A percentile compares a stretch with the other conserved stretches of the same genome.
phyloP scores from a whole-genome alignment of 64 coral and sea anemone species.

The Actinia equina region DNA sequence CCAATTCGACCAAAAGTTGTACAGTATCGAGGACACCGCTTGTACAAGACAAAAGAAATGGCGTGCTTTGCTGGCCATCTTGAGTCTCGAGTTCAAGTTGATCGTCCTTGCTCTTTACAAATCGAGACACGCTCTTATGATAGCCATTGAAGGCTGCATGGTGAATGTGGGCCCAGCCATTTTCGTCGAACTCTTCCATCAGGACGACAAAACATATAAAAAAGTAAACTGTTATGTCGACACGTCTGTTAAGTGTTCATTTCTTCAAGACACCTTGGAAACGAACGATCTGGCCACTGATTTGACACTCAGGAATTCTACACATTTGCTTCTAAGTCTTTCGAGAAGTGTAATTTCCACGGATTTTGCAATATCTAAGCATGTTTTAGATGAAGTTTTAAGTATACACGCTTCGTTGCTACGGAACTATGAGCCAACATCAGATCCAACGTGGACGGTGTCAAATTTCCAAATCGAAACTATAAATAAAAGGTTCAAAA shows the following conservation, averaged over 20 bases:
- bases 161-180: conserved; percentile 98
- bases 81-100: conserved; percentile 88
- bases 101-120: conserved; percentile 74
- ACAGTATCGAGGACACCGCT: conserved; percentile 82
- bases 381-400: neutral
- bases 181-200: conserved; percentile 98
- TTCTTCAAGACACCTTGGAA: neutral
- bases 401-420: neutral
- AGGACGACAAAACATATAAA: neutral
- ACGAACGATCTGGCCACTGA: neutral
- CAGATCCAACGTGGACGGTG: neutral
- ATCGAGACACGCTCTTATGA: conserved; percentile 89
- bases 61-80: conserved; percentile 76
- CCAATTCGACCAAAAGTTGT: conserved; percentile 77
- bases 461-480: neutral
- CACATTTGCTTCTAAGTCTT: neutral
- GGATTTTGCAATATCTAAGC: neutral
- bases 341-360: neutral
- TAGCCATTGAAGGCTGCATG: conserved; percentile 92
- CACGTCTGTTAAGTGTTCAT: neutral
- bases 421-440: neutral
- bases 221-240: neutral
- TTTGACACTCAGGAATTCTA: neutral
- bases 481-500: neutral
- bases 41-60: conserved; percentile 76